Evolutionary conservation across 2,797 vertebrate species (phyloP).

Genomic region (Ceyx erithaca): DNA sequence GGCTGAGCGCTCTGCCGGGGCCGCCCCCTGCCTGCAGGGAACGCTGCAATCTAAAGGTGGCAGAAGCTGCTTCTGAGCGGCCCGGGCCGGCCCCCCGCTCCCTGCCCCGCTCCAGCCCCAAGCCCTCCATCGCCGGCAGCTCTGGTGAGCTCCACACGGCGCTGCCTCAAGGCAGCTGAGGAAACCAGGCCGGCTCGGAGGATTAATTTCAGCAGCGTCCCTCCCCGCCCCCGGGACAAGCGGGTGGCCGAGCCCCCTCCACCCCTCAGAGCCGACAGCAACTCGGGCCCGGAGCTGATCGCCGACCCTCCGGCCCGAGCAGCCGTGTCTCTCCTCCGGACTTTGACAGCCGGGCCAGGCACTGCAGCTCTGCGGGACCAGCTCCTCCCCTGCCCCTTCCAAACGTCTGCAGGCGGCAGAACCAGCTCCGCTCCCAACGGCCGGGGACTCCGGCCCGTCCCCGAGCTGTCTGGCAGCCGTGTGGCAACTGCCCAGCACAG

Average conservation of each 20-base stretch:
- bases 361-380: accelerated
- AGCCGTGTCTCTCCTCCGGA: neutral
- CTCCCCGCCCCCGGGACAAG: neutral
- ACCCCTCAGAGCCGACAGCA: neutral
- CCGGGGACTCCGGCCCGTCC: too few relatives aligned
- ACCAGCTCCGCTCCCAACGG: neutral
- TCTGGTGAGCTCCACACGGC: neutral
- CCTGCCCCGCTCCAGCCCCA: neutral
- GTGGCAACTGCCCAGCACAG: neutral
- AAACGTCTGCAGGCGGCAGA: too few relatives aligned
- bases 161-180: neutral
- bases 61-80: neutral
- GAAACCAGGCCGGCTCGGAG: neutral
- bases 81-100: neutral
- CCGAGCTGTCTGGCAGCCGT: too few relatives aligned
- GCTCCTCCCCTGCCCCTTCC: too few relatives aligned
- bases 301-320: accelerated
- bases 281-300: accelerated
- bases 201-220: neutral
- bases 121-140: neutral
- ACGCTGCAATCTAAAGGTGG: accelerated
- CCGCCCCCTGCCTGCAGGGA: neutral
- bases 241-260: neutral
- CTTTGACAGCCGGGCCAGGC: neutral
- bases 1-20: accelerated